These are phyloP conservation scores for Dicyrtomina minuta DNA, from an alignment of 2,888 invertebrate genomes.

Conservation along the genomic window DNA sequence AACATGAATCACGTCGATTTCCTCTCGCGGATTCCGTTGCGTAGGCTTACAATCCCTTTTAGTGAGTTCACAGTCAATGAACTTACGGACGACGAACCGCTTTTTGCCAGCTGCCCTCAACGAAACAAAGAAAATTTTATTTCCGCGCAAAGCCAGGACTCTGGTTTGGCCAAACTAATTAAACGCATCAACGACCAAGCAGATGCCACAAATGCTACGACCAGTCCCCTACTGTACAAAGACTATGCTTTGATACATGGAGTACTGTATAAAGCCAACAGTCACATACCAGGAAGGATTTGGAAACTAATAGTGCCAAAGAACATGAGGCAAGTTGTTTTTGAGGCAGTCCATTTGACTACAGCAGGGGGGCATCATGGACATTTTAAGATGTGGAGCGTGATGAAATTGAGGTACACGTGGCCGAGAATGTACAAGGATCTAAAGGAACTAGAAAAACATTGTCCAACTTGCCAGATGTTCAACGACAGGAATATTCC, in stretches of 20 bases:
- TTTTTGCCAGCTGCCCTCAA: background rate
- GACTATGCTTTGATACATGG: conserved; percentile 9
- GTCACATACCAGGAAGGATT: background rate
- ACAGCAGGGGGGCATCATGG: conserved; percentile 19
- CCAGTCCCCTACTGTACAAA: background rate
- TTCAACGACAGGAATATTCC: background rate
- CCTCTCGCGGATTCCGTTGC: conserved; percentile 52
- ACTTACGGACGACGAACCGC: background rate
- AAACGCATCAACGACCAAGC: background rate
- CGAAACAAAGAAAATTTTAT: background rate
- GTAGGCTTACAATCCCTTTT: background rate
- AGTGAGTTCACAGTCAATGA: background rate
- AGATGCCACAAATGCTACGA: background rate
- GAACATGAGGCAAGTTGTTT: background rate
- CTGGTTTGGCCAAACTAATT: background rate
- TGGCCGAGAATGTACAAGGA: conserved; percentile 12
- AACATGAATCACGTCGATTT: conserved; percentile 56
- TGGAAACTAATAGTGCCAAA: conserved; percentile 22
- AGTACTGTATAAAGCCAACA: conserved; percentile 10
- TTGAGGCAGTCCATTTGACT: conserved; percentile 1
- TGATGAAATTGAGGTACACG: background rate
- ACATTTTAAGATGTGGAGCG: background rate
- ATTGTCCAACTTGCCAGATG: conserved; percentile 15
- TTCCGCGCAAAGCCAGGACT: background rate
- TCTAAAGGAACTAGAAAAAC: background rate